Evolutionary conservation across 2,113 vertebrate genomes (phyloP).

Genomic region (Typhlomys cinereus): DNA sequence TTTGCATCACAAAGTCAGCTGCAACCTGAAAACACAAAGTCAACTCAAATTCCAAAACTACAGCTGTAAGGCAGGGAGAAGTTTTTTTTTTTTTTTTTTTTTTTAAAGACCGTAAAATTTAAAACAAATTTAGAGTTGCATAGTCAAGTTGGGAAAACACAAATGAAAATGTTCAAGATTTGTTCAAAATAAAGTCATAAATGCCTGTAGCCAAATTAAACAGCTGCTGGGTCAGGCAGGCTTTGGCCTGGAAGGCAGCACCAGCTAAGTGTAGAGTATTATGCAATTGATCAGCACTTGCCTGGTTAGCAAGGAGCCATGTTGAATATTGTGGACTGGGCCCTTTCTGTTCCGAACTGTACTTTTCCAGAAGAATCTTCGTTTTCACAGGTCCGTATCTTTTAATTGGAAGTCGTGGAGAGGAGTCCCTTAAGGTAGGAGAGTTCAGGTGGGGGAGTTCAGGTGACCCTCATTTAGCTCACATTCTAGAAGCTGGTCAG

Average conservation of each 20-base stretch:
- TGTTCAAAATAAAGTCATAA: constrained; percentile 90
- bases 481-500: not conserved
- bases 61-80: constrained; percentile 82
- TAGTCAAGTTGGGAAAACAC: constrained; percentile 84
- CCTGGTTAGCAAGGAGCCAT: constrained; percentile 59
- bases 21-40: constrained; percentile 46
- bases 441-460: not conserved
- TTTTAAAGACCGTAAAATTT: constrained; percentile 86
- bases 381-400: not conserved
- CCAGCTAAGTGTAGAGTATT: constrained; percentile 73
- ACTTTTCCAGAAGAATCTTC: constrained; percentile 39
- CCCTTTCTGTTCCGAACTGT: not conserved
- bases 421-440: not conserved
- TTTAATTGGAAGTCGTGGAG: not conserved
- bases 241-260: constrained; percentile 81
- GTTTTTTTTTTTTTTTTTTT: too few species aligned
- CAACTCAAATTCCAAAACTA: constrained; percentile 79
- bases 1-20: constrained; percentile 68
- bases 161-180: constrained; percentile 87
- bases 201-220: constrained; percentile 84
- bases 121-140: constrained; percentile 88
- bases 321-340: constrained; percentile 28
- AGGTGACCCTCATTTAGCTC: not conserved
- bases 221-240: constrained; percentile 86
- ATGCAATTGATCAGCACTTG: constrained; percentile 73